A percentile compares a stretch with the other conserved stretches of the same genome.
Evolutionary conservation across 1,140 invertebrate species (phyloP).

Genomic region (Trichonephila inaurata): DNA sequence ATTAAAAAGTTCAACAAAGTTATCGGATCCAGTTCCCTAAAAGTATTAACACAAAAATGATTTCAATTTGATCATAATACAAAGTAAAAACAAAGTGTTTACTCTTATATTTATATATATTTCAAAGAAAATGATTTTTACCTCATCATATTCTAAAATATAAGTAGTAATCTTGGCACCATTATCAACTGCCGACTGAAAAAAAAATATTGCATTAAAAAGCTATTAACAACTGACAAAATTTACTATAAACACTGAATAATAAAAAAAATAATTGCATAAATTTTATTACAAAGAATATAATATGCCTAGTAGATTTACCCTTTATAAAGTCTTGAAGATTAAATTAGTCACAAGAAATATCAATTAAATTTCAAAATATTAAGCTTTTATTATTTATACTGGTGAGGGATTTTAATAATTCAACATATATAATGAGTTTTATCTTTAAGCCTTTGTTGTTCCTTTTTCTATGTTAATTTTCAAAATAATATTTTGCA

Average conservation of each 20-base stretch:
- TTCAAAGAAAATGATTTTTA: background rate
- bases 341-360: background rate
- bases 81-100: background rate
- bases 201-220: constrained; percentile 72
- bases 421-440: no score
- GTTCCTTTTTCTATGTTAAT: background rate
- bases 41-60: background rate
- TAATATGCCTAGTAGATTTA: background rate
- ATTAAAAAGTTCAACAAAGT: constrained; percentile 87
- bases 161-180: constrained; percentile 89
- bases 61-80: background rate
- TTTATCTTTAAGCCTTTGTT: no score
- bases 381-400: no score
- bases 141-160: constrained; percentile 89
- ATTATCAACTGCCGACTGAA: constrained; percentile 87
- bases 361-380: no score
- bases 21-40: constrained; percentile 80
- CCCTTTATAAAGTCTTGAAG: background rate
- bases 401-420: no score
- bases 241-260: background rate
- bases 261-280: constrained; percentile 8
- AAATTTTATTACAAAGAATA: background rate
- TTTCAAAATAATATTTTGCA: background rate
- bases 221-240: background rate
- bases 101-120: background rate